These are phyloP conservation scores for Drosophila carrolli DNA, from an alignment of 1,140 invertebrate genomes.

Conservation along the genomic window DNA sequence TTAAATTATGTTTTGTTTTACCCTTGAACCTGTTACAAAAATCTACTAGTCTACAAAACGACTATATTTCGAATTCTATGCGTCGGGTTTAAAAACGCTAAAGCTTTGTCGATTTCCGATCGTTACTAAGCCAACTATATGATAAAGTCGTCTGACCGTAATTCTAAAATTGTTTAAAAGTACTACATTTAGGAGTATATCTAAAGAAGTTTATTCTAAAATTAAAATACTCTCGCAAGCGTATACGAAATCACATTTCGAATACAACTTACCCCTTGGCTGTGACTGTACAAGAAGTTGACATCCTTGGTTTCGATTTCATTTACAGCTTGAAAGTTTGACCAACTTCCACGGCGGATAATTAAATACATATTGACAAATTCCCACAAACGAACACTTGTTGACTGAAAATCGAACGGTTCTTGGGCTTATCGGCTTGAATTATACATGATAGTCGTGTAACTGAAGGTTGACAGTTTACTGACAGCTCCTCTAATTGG, in stretches of 20 bases:
- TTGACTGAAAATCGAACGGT: constrained; percentile 16
- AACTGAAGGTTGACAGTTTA: constrained; percentile 48
- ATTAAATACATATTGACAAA: constrained; percentile 64
- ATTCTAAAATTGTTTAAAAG: too few species aligned
- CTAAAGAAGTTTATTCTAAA: too few species aligned
- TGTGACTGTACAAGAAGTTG: constrained; percentile 64
- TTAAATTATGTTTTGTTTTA: too few species aligned
- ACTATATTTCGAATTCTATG: too few species aligned
- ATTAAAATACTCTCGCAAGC: too few species aligned
- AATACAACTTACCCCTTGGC: neutral
- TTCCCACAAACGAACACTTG: constrained; percentile 4
- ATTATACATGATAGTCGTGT: constrained; percentile 53
- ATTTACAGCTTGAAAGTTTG: constrained; percentile 31
- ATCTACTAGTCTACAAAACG: too few species aligned
- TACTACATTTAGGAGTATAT: too few species aligned
- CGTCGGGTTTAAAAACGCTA: too few species aligned
- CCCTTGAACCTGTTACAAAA: too few species aligned
- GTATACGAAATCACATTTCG: neutral
- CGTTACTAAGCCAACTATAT: too few species aligned
- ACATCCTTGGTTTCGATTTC: constrained; percentile 74
- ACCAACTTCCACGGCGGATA: constrained; percentile 27
- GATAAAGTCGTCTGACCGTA: too few species aligned
- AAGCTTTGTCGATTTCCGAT: too few species aligned
- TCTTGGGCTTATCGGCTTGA: constrained; percentile 43
- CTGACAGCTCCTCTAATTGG: constrained; percentile 12